Evolutionary conservation across 2,797 vertebrate genomes (phyloP), one percentile per base, ranked within the genome.

Genomic region (Typhlichthys subterraneus): DNA sequence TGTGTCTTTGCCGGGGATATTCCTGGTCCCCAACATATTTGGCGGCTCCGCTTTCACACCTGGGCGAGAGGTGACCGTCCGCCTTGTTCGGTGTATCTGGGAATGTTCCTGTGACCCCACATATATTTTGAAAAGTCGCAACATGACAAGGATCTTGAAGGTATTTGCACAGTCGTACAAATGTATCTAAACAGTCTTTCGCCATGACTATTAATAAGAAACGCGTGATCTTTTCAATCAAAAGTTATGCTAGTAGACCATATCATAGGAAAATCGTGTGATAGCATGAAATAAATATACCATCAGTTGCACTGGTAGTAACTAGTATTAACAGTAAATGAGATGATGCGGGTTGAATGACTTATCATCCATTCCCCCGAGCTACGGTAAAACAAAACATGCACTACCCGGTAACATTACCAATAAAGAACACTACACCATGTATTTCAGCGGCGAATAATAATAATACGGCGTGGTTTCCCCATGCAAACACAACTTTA

Each of bases 121-220:
- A 99, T 0, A 97, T 74, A 5, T 84, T 83, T 72, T 98, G 97
- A 87, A 99, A 99, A 47, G 87, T 78, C 50, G 96, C 96, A 14
- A 99, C 97, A 72, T 92, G 94, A 51, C 85, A 61, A 4, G 97
- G 95, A 42, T 98, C 94, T 69, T 96, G 96, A 51, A 99, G 87
- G 65, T 89, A 85, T 51, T 77, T 81, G 52, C 92, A 93, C 50
- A 89, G 61, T 38, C 73, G 72, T 0, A 85, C 64, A 17, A 93
- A 91, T 46, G 46, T 75, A 55, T 73, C 71, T 2, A 88, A 66
- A 4, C 71, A 65, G 51, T 72, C 85, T 50, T 46, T 83, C 42
- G 87, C 89, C 92, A 93, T 94, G 19, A 10, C 15, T 57, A 2
- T 12, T 23, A 33, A 4, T 9, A 12, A n/a, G 14, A 52, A 5